Base-by-base conservation (phyloP, 1,140 invertebrate genomes). In the Drosophila pachea region DNA sequence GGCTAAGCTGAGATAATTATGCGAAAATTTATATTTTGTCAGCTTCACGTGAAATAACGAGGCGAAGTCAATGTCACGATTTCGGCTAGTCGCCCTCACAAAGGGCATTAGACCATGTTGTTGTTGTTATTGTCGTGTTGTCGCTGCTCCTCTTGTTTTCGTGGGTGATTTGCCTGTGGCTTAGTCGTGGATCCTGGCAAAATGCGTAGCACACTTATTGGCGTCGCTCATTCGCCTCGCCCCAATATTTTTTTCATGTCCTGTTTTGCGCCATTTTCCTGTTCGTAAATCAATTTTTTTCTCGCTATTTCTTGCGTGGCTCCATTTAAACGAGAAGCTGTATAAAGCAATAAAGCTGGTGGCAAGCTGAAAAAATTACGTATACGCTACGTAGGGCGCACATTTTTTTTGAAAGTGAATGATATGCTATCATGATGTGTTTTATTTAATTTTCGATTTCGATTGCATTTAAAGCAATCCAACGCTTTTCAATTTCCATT, bases 1-100 rank as follows among this genome's bases (percentile, higher is more conserved):
- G 9, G 55, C 42, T 38, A 40, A 60, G 45, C 68, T 47, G 52
- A 59, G 48, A 75, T 83, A 84, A 83, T 83, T 83, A 83, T 86
- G 79, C 54, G 59, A 70, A 73, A 63, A 61, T 61, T 12, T 8
- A 47, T 29, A 68, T 72, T 68, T 68, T 72, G 52, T 68, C 45
- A 68, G 64, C 64, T 68, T 72, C 58, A 58, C 35, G 50, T 56
- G 52, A n/a, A 6, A 58, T 43, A 8, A 31, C 31, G 48, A 33
- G 22, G 22, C 31, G 32, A 6, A 50, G 32, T 53, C 33, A 52
- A 42, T 33, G 58, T 36, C 36, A 53, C 52, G 43, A 35, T 55
- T 60, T 35, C 16, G 36, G 31, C 29, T 63, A 64, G 63, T n/a
- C n/a, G 9, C 11, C 31, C 16, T 45, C 12, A 42, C 49, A 50